Conservation (phyloP, 2,797 vertebrate genomes). For the Ispidina lecontei region DNA sequence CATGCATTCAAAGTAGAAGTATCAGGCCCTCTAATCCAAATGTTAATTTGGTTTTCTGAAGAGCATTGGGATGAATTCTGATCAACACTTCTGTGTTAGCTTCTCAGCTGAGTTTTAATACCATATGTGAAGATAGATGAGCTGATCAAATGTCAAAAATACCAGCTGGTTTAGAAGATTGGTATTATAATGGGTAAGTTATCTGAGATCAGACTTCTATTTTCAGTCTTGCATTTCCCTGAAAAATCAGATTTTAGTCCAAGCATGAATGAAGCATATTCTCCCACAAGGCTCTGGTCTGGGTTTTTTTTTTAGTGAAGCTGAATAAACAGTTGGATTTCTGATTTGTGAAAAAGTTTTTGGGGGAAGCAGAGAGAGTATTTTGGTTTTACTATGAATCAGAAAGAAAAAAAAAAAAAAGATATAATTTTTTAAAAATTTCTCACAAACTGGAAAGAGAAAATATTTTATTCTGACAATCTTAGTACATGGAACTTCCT, state of each 20-base stretch:
- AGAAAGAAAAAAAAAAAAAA: neutral
- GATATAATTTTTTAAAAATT: neutral
- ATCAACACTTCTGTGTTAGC: neutral
- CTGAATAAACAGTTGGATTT: neutral
- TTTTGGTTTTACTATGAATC: neutral
- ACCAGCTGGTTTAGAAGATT: neutral
- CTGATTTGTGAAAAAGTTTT: neutral
- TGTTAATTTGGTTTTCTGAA: conserved; percentile 34
- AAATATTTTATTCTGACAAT: neutral
- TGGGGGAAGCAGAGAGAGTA: neutral
- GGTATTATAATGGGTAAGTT: neutral
- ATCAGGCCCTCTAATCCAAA: conserved; percentile 4
- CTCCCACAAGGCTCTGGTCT: neutral
- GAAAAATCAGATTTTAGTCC: neutral
- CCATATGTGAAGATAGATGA: neutral
- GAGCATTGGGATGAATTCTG: neutral
- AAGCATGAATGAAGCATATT: neutral
- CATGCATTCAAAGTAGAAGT: neutral
- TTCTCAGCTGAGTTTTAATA: conserved; percentile 1
- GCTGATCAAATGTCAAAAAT: neutral
- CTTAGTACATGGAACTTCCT: conserved; percentile 2
- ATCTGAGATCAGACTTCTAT: neutral
- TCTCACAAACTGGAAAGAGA: neutral
- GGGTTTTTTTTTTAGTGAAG: neutral
- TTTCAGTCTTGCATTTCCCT: neutral